A percentile compares a stretch with the other conserved stretches of the same genome.
These are phyloP conservation scores for human DNA, from an alignment of 2,113 vertebrate genomes.

Conservation along the genomic window DNA sequence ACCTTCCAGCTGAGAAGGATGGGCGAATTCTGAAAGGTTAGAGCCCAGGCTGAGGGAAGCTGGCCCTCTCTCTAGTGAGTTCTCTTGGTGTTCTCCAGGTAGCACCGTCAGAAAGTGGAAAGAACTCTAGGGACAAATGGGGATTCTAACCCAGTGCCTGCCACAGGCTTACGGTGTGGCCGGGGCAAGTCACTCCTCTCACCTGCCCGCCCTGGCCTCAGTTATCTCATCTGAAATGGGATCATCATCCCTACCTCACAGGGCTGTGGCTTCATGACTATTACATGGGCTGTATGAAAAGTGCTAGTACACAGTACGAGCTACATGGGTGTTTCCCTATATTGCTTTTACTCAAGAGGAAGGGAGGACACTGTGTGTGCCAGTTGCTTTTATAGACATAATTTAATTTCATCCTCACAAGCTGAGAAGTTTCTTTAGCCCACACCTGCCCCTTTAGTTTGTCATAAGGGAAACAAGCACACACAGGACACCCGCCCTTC, in stretches of 20 bases:
- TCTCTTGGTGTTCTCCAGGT: background rate
- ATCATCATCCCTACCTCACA: background rate
- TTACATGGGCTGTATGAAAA: background rate
- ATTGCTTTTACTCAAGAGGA: background rate
- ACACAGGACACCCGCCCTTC: background rate
- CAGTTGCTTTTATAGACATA: background rate
- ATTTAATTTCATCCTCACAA: background rate
- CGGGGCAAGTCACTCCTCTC: background rate
- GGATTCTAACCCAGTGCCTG: background rate
- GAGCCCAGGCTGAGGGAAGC: background rate
- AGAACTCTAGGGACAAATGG: background rate
- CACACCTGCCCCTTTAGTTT: background rate
- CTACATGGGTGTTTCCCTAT: background rate
- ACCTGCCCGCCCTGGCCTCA: too few species aligned
- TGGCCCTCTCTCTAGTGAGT: background rate
- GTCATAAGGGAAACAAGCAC: background rate
- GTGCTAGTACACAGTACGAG: background rate
- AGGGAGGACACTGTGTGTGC: too few species aligned
- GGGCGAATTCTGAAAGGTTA: background rate
- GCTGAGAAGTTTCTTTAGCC: background rate
- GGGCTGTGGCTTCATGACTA: background rate
- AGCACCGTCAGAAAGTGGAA: background rate
- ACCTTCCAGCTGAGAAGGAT: background rate
- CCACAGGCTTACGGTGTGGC: background rate
- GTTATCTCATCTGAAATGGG: background rate